phyloP scores from a whole-genome alignment of 2,888 invertebrate genomes.

The Spodoptera picta region DNA sequence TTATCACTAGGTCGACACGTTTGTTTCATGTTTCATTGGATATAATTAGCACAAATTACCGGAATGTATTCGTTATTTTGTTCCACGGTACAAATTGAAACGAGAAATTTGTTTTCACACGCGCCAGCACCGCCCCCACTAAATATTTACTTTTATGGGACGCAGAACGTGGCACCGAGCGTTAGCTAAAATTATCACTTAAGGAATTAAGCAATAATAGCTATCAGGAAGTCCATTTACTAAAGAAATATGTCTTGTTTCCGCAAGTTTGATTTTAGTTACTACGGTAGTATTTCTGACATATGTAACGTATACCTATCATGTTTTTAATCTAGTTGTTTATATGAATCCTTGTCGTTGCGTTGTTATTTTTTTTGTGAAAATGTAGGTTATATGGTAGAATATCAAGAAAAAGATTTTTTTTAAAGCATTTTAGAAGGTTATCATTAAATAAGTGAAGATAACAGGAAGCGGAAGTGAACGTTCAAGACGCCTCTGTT shows the following conservation, averaged over 20 bases:
- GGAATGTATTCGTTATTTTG: slow-evolving; percentile 49
- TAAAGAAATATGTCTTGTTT: slow-evolving; percentile 14
- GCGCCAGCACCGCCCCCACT: slow-evolving; percentile 44
- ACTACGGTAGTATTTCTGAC: no score
- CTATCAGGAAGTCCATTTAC: slow-evolving; percentile 20
- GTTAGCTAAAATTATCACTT: slow-evolving; percentile 42
- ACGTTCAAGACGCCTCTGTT: slow-evolving; percentile 26
- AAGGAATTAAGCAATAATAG: slow-evolving; percentile 18
- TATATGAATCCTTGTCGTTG: no score
- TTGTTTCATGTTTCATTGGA: slow-evolving; percentile 22
- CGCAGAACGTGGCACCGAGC: slow-evolving; percentile 44
- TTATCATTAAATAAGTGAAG: slow-evolving; percentile 20
- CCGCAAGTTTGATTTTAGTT: not conserved
- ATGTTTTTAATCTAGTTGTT: no score
- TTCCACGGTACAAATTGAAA: slow-evolving; percentile 53
- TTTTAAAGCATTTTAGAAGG: no score
- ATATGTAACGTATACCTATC: no score
- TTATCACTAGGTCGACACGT: no score
- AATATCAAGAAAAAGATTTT: no score
- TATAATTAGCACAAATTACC: slow-evolving; percentile 38
- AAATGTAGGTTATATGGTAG: no score
- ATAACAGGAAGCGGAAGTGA: not conserved
- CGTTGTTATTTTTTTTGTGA: no score
- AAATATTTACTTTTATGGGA: slow-evolving; percentile 54
- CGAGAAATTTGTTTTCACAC: slow-evolving; percentile 60